Percentiles rank a stretch among this genome's conserved stretches.
Evolutionary conservation across 2,888 invertebrate species (phyloP).

Genomic region (Epinotia bilunana): DNA sequence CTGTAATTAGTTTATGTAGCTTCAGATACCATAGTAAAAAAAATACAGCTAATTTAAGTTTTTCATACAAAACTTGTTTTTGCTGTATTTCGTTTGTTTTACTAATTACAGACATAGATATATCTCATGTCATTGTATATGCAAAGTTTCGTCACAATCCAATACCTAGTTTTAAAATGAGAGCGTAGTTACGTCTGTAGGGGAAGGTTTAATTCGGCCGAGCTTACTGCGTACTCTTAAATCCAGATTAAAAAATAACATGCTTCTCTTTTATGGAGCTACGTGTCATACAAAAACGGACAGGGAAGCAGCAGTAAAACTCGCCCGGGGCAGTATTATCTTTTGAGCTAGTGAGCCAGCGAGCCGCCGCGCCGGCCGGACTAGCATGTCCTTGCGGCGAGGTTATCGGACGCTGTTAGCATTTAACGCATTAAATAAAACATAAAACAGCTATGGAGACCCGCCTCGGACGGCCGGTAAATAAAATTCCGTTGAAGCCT

Average conservation of each 20-base stretch:
- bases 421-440: conserved; percentile 79
- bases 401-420: conserved; percentile 82
- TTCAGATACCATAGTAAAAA: no score
- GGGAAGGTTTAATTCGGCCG: no score
- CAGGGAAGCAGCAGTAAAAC: conserved; percentile 62
- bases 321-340: conserved; percentile 58
- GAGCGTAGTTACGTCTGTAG: no score
- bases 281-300: conserved; percentile 20
- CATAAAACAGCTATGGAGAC: conserved; percentile 78
- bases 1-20: no score
- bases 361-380: conserved; percentile 54
- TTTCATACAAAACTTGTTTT: no score
- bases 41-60: no score
- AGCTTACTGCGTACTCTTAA: no score
- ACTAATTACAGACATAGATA: no score
- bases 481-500: conserved; percentile 82
- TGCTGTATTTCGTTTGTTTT: no score
- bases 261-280: conserved; percentile 1
- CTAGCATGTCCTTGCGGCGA: conserved; percentile 78
- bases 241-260: neutral
- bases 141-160: no score
- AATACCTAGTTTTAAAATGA: no score
- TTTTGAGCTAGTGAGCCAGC: conserved; percentile 63
- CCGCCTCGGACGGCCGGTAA: conserved; percentile 71
- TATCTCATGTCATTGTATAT: no score